These are phyloP conservation scores for Blastobasis lacticolella DNA, from an alignment of 2,888 invertebrate genomes.

Conservation along the genomic window DNA sequence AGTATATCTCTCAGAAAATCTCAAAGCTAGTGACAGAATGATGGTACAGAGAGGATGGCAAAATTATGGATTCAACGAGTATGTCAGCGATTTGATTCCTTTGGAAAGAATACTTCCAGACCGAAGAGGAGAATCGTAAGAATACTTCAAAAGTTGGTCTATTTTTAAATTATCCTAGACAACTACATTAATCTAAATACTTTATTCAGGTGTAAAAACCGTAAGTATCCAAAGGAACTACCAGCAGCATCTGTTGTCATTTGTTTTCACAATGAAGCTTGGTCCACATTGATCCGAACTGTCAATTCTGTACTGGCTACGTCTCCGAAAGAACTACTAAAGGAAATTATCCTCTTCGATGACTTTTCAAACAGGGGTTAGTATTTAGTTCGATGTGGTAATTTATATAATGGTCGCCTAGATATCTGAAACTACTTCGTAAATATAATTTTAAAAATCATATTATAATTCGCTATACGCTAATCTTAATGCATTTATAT, in stretches of 20 bases:
- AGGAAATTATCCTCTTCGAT: constrained; percentile 95
- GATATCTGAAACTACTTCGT: too few species aligned
- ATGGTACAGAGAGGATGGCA: constrained; percentile 94
- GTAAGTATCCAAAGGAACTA: constrained; percentile 69
- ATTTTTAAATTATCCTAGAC: not conserved
- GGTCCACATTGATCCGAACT: constrained; percentile 94
- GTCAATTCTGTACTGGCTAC: constrained; percentile 94
- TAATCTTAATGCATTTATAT: too few species aligned
- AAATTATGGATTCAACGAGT: constrained; percentile 97
- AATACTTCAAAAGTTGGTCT: constrained; percentile 21
- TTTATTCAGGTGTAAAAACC: constrained; percentile 80
- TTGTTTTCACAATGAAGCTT: constrained; percentile 98
- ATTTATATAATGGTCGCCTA: too few species aligned
- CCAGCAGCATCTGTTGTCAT: constrained; percentile 90
- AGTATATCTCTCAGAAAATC: constrained; percentile 82
- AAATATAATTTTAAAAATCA: too few species aligned
- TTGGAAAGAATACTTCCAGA: constrained; percentile 91
- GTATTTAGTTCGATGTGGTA: constrained; percentile 26
- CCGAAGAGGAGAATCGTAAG: constrained; percentile 90
- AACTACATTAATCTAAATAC: not conserved
- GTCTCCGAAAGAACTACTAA: constrained; percentile 87
- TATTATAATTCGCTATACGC: too few species aligned
- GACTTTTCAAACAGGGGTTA: constrained; percentile 93
- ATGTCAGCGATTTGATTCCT: constrained; percentile 95
- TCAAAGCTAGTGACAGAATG: constrained; percentile 84